Base-by-base conservation (phyloP, 2,797 vertebrate species). In the Melanotaenia trifasciata region DNA sequence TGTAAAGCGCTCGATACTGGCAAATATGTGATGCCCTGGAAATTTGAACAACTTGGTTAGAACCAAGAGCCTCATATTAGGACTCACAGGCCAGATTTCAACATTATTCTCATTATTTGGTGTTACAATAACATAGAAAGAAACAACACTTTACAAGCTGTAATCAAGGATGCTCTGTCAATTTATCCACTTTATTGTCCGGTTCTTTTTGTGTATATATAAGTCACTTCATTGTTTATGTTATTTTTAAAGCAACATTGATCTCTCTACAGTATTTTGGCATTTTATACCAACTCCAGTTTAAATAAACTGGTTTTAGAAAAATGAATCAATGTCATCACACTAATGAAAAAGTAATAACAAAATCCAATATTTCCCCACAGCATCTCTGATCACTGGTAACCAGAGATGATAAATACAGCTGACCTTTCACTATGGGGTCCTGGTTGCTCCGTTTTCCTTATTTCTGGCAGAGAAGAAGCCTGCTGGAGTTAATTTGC, bases 401-500 rank as follows among this genome's bases (percentile, higher is more conserved):
- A 2, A n/a, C 20, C 22, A 22, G 20, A 50, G 9, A 20, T 20
- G 22, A 22, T 50, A 50, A 50, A 22, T 22, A 22, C 40, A n/a
- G n/a, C 47, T 22, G 7, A 51, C n/a, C 20, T 51, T 6, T 50
- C 47, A 50, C 9, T 51, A 22, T 11, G n/a, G 47, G 3, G 2
- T 68, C 2, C 10, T 65, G 11, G 38, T 47, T 22, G 18, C 16
- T 40, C 2, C 0, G 6, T 8, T 38, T 14, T 2, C 11, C 32
- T 62, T 53, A 3, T 59, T n/a, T 50, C 1, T 38, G 47, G 7
- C 12, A 56, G 28, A 35, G 32, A 75, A 62, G 24, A 36, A n/a
- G 7, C 12, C 56, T 22, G 32, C 58, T 76, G 50, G 13, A 45
- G 56, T 66, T 16, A 14, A 72, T 69, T 70, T 61, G 2, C 64